A percentile compares a stretch with the other conserved stretches of the same genome.
Conservation (phyloP, 2,797 vertebrate species). For the Esox masquinongy region DNA sequence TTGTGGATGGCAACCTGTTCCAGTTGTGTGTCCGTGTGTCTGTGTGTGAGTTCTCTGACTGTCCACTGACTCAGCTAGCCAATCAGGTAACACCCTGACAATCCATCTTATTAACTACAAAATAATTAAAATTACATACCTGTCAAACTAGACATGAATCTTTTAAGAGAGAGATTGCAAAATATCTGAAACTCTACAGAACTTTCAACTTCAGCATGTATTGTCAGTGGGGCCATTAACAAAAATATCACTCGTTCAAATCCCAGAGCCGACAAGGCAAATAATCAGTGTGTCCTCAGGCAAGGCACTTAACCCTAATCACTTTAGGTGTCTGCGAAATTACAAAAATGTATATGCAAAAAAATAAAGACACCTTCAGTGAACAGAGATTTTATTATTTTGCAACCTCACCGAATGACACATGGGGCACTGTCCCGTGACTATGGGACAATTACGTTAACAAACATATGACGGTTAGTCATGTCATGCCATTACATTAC, state of each 20-base stretch:
- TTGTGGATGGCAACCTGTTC: too few species aligned
- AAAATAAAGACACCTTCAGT: neutral
- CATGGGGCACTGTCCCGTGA: neutral
- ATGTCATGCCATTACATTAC: neutral
- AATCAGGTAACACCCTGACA: neutral
- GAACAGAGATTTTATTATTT: neutral
- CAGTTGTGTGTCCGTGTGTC: neutral
- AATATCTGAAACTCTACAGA: neutral
- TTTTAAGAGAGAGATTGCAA: neutral
- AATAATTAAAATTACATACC: neutral
- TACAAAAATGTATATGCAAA: too few species aligned
- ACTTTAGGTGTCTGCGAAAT: too few species aligned
- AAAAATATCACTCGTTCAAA: too few species aligned
- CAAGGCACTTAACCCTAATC: too few species aligned
- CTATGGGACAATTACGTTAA: constrained; percentile 14
- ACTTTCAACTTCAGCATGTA: neutral
- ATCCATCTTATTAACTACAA: neutral
- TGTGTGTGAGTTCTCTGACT: neutral
- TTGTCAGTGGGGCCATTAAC: too few species aligned
- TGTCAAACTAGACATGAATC: neutral
- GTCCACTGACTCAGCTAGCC: neutral
- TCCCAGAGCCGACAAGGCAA: too few species aligned
- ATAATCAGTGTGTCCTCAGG: too few species aligned
- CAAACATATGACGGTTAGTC: neutral
- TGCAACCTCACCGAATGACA: neutral